phyloP scores from a whole-genome alignment of 2,888 invertebrate species.

The Lathronympha strigana region DNA sequence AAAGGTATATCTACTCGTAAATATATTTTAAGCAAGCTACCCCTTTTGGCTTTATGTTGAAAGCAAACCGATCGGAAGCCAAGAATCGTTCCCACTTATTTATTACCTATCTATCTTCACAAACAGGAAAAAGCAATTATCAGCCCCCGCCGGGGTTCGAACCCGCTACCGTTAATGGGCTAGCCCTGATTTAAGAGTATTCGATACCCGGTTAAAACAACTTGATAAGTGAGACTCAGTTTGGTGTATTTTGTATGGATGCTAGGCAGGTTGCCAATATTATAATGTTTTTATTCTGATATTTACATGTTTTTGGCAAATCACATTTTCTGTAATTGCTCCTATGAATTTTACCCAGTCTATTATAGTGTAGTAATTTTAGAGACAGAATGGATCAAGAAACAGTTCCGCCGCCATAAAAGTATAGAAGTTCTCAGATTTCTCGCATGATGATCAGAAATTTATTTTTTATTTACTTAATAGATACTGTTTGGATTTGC shows the following conservation, averaged over 20 bases:
- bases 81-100: constrained; percentile 18
- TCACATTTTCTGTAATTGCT: too few relatives aligned
- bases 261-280: neutral
- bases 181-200: constrained; percentile 30
- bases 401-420: too few relatives aligned
- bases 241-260: neutral
- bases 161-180: constrained; percentile 31
- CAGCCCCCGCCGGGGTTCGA: constrained; percentile 26
- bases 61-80: constrained; percentile 7
- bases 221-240: neutral
- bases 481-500: too few relatives aligned
- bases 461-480: too few relatives aligned
- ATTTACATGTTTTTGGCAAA: too few relatives aligned
- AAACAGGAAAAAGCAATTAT: constrained; percentile 41
- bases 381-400: too few relatives aligned
- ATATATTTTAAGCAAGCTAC: neutral
- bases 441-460: too few relatives aligned
- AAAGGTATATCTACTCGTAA: too few relatives aligned
- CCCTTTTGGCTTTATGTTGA: neutral
- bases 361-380: too few relatives aligned
- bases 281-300: too few relatives aligned
- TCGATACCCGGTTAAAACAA: constrained; percentile 41
- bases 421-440: too few relatives aligned
- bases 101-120: constrained; percentile 36
- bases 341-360: too few relatives aligned